A percentile compares a stretch with the other conserved stretches of the same genome.
Evolutionary conservation across 2,113 vertebrate species (phyloP).

Genomic region (Microcebus murinus): DNA sequence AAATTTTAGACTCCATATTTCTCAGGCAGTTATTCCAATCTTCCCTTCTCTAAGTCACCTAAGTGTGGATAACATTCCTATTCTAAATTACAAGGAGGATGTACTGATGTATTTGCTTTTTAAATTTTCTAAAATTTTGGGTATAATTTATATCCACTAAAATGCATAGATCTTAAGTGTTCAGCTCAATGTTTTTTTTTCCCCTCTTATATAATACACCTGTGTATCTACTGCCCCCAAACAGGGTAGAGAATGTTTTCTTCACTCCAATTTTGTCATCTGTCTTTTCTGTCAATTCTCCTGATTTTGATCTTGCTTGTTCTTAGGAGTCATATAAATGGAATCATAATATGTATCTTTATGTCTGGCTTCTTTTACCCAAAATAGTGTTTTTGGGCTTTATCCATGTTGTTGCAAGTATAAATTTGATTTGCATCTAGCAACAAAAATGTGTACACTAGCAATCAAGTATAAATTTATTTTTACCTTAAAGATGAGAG

Average conservation of each 20-base stretch:
- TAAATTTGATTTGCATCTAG: conserved; percentile 1
- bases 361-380: background rate
- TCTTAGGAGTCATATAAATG: background rate
- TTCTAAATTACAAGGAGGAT: background rate
- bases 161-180: background rate
- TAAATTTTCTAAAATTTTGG: background rate
- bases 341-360: background rate
- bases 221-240: background rate
- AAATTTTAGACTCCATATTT: background rate
- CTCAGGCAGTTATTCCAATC: background rate
- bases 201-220: background rate
- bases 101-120: background rate
- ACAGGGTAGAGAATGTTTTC: background rate
- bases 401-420: background rate
- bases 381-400: background rate
- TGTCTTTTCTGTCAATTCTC: background rate
- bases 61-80: background rate
- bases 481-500: conserved; percentile 1
- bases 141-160: background rate
- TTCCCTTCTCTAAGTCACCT: background rate
- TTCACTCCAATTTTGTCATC: background rate
- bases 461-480: background rate
- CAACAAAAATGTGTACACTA: background rate
- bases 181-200: background rate
- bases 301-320: background rate